Evolutionary conservation across 2,888 invertebrate genomes (phyloP).

Genomic region (Drosophila macrothrix): DNA sequence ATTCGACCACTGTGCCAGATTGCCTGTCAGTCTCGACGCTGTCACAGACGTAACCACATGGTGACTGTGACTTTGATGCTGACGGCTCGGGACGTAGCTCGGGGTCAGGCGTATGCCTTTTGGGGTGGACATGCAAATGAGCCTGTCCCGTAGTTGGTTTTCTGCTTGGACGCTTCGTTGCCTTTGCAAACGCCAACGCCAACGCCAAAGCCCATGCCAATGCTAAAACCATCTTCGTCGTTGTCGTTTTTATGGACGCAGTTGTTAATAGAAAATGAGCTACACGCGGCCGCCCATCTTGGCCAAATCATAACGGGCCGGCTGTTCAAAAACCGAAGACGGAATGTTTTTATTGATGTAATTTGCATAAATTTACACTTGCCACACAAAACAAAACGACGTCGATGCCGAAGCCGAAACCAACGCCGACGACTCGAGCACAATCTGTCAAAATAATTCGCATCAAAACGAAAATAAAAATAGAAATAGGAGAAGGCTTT

Average conservation of each 20-base stretch:
- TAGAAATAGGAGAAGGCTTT: slow-evolving; percentile 20
- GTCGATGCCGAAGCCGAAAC: not conserved
- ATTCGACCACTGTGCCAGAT: slow-evolving; percentile 55
- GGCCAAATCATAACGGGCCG: slow-evolving; percentile 72
- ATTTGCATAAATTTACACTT: slow-evolving; percentile 82
- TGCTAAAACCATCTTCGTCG: slow-evolving; percentile 26
- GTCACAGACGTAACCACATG: slow-evolving; percentile 78
- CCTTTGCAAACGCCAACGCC: slow-evolving; percentile 55
- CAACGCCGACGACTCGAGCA: slow-evolving; percentile 5
- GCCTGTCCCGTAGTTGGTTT: slow-evolving; percentile 79
- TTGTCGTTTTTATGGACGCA: slow-evolving; percentile 76
- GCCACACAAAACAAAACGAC: slow-evolving; percentile 37
- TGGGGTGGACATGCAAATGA: slow-evolving; percentile 77
- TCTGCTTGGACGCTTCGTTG: slow-evolving; percentile 80
- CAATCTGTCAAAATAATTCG: slow-evolving; percentile 60
- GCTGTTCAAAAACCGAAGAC: slow-evolving; percentile 62
- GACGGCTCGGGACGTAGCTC: slow-evolving; percentile 37
- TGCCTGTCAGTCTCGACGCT: slow-evolving; percentile 63
- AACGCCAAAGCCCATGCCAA: slow-evolving; percentile 6
- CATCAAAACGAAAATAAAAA: slow-evolving; percentile 8
- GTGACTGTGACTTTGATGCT: slow-evolving; percentile 68
- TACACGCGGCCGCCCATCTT: slow-evolving; percentile 72
- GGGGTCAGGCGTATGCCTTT: slow-evolving; percentile 31
- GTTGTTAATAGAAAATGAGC: slow-evolving; percentile 82
- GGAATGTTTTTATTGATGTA: slow-evolving; percentile 82